A percentile compares a stretch with the other conserved stretches of the same genome.
These are phyloP conservation scores for Condylura cristata DNA, from an alignment of 2,113 vertebrate genomes.

Conservation along the genomic window DNA sequence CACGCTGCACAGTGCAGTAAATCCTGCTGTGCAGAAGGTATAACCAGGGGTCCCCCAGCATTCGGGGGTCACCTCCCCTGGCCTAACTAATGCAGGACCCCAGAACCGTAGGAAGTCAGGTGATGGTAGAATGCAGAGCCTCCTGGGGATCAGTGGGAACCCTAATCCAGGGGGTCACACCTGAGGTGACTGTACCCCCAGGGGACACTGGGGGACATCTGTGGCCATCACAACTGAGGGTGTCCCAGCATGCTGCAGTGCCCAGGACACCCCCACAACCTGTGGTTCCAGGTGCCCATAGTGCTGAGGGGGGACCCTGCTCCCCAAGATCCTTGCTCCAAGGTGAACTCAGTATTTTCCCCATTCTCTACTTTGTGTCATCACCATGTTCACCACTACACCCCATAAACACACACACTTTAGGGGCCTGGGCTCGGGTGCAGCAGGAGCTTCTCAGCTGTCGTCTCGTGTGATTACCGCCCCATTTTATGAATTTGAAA, in stretches of 20 bases:
- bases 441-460: accelerated
- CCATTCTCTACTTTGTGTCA: no score
- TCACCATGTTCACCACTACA: background rate
- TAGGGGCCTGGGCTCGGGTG: background rate
- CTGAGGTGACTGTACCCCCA: no score
- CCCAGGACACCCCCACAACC: background rate
- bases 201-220: no score
- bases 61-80: background rate
- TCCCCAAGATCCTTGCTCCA: no score
- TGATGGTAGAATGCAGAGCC: no score
- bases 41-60: background rate
- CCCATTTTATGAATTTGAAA: background rate
- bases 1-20: no score
- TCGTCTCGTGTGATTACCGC: accelerated
- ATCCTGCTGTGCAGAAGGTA: background rate
- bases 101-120: no score
- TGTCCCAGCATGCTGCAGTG: no score
- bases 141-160: no score
- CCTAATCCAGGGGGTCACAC: no score
- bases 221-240: no score
- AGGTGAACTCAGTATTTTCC: background rate
- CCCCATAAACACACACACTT: background rate
- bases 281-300: accelerated
- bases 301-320: background rate
- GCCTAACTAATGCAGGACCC: background rate